Conservation (phyloP, 2,888 invertebrate species). For the Meteorus colon region DNA sequence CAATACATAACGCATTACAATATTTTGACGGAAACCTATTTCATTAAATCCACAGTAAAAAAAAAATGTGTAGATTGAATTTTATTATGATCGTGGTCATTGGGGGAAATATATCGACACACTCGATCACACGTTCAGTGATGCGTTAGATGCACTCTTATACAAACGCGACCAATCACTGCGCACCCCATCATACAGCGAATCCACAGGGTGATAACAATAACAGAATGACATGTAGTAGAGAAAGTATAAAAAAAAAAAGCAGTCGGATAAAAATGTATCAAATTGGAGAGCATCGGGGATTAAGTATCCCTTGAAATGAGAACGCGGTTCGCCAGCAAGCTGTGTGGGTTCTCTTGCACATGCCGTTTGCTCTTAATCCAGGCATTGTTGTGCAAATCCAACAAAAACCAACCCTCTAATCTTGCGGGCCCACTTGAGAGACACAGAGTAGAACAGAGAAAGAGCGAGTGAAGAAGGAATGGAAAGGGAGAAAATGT, state of each 20-base stretch:
- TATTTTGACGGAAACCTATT: slow-evolving; percentile 14
- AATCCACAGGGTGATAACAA: slow-evolving; percentile 32
- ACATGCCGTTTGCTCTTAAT: slow-evolving; percentile 62
- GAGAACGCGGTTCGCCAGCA: slow-evolving; percentile 50
- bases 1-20: neutral
- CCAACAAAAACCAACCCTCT: slow-evolving; percentile 71
- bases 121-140: slow-evolving; percentile 33
- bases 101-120: slow-evolving; percentile 18
- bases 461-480: neutral
- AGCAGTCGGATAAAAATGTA: slow-evolving; percentile 63
- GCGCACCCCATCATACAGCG: slow-evolving; percentile 1
- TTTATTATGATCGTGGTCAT: neutral
- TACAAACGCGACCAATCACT: neutral
- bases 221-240: slow-evolving; percentile 29
- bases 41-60: slow-evolving; percentile 28
- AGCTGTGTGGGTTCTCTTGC: slow-evolving; percentile 59
- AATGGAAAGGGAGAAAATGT: neutral
- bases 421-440: slow-evolving; percentile 70
- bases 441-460: slow-evolving; percentile 43
- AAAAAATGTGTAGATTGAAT: slow-evolving; percentile 25
- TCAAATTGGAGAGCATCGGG: slow-evolving; percentile 68
- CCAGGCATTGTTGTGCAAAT: slow-evolving; percentile 71
- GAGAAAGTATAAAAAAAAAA: slow-evolving; percentile 52
- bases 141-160: slow-evolving; percentile 20
- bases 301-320: slow-evolving; percentile 67